Evolutionary conservation across 2,113 vertebrate species (phyloP).

Genomic region (Corvus hawaiiensis): DNA sequence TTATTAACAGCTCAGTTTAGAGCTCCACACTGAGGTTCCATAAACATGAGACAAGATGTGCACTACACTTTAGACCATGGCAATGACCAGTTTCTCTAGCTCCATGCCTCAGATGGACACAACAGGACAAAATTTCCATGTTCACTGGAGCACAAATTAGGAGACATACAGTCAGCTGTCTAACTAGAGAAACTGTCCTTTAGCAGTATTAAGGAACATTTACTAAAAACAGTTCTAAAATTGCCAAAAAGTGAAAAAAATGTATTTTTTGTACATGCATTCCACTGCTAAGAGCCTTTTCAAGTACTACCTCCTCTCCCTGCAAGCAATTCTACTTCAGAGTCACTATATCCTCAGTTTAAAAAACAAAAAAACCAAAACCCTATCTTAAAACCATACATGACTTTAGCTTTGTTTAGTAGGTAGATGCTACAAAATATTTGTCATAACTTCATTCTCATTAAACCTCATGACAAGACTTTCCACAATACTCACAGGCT

Average conservation of each 20-base stretch:
- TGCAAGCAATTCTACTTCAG: neutral
- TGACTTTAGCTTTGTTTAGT: neutral
- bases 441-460: neutral
- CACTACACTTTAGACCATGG: neutral
- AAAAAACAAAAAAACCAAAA: neutral
- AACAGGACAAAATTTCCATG: neutral
- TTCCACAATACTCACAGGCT: neutral
- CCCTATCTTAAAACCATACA: neutral
- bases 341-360: neutral
- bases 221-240: neutral
- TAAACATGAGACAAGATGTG: neutral
- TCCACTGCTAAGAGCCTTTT: neutral
- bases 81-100: neutral
- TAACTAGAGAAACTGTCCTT: neutral
- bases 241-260: neutral
- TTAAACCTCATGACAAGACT: neutral
- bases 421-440: neutral
- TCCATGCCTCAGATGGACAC: neutral
- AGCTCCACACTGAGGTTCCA: neutral
- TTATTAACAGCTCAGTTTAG: neutral
- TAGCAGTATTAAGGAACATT: neutral
- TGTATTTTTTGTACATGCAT: accelerated
- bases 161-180: neutral
- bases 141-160: neutral
- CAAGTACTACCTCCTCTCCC: neutral